phyloP scores from a whole-genome alignment of 2,113 vertebrate species.

The Fukomys damarensis region DNA sequence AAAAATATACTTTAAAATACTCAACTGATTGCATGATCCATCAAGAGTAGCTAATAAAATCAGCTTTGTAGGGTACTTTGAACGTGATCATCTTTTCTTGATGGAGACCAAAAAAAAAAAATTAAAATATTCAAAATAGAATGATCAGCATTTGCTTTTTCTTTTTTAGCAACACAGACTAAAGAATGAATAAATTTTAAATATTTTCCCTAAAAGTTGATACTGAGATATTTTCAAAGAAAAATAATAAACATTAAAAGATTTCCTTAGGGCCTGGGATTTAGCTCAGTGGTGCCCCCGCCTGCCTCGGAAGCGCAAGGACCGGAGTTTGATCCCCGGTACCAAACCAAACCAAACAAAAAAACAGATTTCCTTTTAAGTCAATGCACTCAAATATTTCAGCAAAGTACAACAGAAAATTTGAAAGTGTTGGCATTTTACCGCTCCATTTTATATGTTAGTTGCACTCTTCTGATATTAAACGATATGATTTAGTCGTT shows the following conservation, averaged over 20 bases:
- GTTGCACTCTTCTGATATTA: background rate
- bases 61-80: background rate
- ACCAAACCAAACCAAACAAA: too few relatives aligned
- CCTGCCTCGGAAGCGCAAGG: too few relatives aligned
- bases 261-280: too few relatives aligned
- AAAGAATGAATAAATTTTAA: background rate
- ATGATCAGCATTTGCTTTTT: background rate
- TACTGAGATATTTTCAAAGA: constrained; percentile 28
- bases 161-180: constrained; percentile 3
- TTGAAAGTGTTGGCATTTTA: background rate
- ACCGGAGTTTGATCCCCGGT: too few relatives aligned
- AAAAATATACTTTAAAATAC: background rate
- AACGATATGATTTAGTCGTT: background rate
- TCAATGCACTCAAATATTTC: background rate
- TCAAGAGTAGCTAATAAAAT: background rate
- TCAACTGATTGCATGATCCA: background rate
- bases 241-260: background rate
- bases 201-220: background rate
- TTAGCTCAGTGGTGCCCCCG: too few relatives aligned
- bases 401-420: background rate
- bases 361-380: background rate
- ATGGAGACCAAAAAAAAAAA: background rate
- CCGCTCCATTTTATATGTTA: background rate
- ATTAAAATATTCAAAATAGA: background rate
- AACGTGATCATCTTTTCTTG: constrained; percentile 7